Base-by-base conservation (phyloP, 2,113 vertebrate genomes). In the Xenopus borealis region DNA sequence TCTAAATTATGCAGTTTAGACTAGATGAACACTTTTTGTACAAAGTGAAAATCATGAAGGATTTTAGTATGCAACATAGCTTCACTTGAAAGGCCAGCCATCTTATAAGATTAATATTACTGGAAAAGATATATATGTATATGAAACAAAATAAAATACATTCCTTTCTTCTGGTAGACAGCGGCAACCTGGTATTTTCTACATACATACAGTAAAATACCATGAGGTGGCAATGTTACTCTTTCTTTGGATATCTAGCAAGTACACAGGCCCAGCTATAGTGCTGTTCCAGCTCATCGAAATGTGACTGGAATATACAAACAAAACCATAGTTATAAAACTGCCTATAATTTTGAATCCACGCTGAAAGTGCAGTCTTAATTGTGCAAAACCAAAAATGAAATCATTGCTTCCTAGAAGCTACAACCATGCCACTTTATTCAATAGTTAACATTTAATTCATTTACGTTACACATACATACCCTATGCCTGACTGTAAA, bases 221-320 rank as follows among this genome's bases (percentile, higher is more conserved):
- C 63, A 66, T 46, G 9, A 69, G 73, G 62, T 75, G 73, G 66
- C 73, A 69, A n/a, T 69, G 66, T 63, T 69, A 47, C 73, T 75
- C 72, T 16, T 75, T 50, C 52, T 18, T 4, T 19, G 23, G 23
- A 27, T 27, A 27, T 1, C 23, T 27, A 27, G 7, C 1, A 17
- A 10, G 13, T 20, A 52, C 8, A 2, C 33, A 46, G 27, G 16
- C 14, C 11, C 14, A 40, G 19, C 17, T 47, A 52, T 40, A 63
- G 3, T 2, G 30, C 53, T 23, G 40, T 20, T 62, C 58, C 47
- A 70, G 40, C 16, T 62, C 47, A 13, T 46, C 20, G 1, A 40
- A 20, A 75, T 59, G 72, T 62, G 57, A 62, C 57, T 20, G 57
- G 64, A 57, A 70, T 69, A 46, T 12, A 45, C 58, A 69, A 46